A percentile compares a stretch with the other conserved stretches of the same genome.
Conservation (phyloP, 2,888 invertebrate genomes). For the Hyppa rectilinea region DNA sequence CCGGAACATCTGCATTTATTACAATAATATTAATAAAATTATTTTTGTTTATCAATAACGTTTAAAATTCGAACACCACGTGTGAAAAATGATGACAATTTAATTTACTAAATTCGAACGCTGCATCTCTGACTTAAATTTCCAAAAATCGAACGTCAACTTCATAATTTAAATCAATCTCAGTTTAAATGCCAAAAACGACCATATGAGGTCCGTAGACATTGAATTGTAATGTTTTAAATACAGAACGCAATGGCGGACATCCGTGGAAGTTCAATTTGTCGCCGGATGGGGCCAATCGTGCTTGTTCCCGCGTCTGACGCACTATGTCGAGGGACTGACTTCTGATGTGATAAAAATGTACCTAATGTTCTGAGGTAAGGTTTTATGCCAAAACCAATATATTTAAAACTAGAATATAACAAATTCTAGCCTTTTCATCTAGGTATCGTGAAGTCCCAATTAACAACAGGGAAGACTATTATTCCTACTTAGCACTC, state of each 20-base stretch:
- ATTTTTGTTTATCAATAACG: neutral
- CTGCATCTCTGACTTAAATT: no score
- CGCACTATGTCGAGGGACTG: slow-evolving; percentile 58
- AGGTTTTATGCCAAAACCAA: neutral
- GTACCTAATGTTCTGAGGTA: slow-evolving; percentile 16
- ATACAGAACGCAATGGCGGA: slow-evolving; percentile 63
- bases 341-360: slow-evolving; percentile 56
- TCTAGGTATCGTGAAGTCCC: no score
- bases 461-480: no score
- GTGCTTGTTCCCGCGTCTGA: slow-evolving; percentile 63
- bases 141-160: slow-evolving; percentile 19
- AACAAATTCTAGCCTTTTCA: neutral
- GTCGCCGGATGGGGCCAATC: slow-evolving; percentile 67
- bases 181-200: neutral
- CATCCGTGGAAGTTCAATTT: slow-evolving; percentile 66
- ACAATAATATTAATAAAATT: no score
- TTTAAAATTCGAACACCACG: neutral
- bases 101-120: no score
- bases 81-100: neutral
- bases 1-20: neutral
- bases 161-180: slow-evolving; percentile 1
- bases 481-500: neutral
- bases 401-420: neutral
- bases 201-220: slow-evolving; percentile 27
- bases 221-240: slow-evolving; percentile 63